A percentile compares a stretch with the other conserved stretches of the same genome.
These are phyloP conservation scores for Mallotus villosus DNA, from an alignment of 2,797 vertebrate genomes.

Conservation along the genomic window DNA sequence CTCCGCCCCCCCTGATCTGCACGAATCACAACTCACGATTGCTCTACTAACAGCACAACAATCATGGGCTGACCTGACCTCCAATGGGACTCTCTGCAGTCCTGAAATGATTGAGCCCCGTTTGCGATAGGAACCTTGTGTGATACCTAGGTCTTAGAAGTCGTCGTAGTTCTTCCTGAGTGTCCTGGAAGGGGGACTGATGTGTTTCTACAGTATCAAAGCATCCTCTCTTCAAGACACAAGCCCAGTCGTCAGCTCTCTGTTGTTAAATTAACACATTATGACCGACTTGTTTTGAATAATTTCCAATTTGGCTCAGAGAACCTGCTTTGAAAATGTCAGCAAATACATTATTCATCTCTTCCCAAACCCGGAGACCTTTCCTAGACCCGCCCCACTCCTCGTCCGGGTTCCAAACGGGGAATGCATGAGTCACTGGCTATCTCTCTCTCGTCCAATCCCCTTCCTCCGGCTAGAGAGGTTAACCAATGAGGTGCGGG, in stretches of 20 bases:
- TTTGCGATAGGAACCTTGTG: neutral
- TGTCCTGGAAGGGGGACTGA: slow-evolving; percentile 1
- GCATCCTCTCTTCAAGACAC: slow-evolving; percentile 5
- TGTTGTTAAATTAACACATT: neutral
- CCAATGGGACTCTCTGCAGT: neutral
- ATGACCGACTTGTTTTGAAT: slow-evolving; percentile 13
- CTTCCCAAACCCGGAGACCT: neutral
- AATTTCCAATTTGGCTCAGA: slow-evolving; percentile 6
- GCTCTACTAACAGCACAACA: slow-evolving; percentile 37
- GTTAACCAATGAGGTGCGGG: slow-evolving; percentile 5
- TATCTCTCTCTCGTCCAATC: neutral
- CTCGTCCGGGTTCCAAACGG: slow-evolving; percentile 2
- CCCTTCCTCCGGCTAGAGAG: neutral
- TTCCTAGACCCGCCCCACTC: neutral
- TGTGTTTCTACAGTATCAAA: slow-evolving; percentile 28
- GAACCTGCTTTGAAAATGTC: slow-evolving; percentile 50
- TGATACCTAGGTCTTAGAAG: neutral
- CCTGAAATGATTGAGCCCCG: neutral
- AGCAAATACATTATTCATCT: slow-evolving; percentile 40
- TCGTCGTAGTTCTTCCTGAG: neutral
- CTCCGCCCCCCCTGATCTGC: slow-evolving; percentile 14
- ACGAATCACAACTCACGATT: slow-evolving; percentile 25
- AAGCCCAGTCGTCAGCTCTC: neutral
- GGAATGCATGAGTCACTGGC: slow-evolving; percentile 35
- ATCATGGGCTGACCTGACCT: neutral